Evolutionary conservation across 2,113 vertebrate species (phyloP).

Genomic region (Choloepus hoffmanni): DNA sequence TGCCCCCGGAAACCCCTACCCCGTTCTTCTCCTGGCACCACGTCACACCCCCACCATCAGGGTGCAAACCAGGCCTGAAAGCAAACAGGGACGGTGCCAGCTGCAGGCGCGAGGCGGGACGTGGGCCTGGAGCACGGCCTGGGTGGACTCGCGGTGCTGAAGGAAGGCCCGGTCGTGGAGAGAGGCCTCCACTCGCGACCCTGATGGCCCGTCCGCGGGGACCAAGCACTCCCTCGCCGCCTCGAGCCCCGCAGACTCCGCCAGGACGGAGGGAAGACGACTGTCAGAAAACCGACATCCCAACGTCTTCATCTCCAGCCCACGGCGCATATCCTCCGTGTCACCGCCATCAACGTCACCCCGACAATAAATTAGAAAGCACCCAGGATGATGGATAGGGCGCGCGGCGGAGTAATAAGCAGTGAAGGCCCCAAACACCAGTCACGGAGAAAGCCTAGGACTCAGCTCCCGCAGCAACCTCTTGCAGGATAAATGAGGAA

Average conservation of each 20-base stretch:
- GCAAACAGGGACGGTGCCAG: neutral
- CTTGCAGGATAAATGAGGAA: conserved; percentile 77
- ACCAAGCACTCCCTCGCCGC: fast-evolving
- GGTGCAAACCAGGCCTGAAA: neutral
- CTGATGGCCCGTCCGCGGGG: neutral
- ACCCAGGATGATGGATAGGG: conserved; percentile 77
- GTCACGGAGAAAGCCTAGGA: conserved; percentile 65
- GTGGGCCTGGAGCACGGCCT: no score
- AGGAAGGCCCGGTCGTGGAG: no score
- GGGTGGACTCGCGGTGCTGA: no score
- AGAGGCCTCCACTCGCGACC: no score
- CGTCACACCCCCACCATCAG: fast-evolving
- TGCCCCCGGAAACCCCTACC: fast-evolving
- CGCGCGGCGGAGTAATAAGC: conserved; percentile 74
- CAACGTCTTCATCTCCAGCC: conserved; percentile 70
- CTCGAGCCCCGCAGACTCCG: neutral
- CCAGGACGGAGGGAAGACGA: conserved; percentile 59
- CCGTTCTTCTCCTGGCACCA: neutral
- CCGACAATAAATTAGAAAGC: conserved; percentile 80
- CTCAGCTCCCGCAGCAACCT: conserved; percentile 72
- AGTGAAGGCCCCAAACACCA: conserved; percentile 65
- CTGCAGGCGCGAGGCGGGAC: no score
- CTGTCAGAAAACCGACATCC: conserved; percentile 70
- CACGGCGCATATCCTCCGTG: conserved; percentile 57
- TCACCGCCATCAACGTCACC: conserved; percentile 76